Percentiles rank a stretch among this genome's conserved stretches.
Evolutionary conservation across 2,888 invertebrate species (phyloP).

Genomic region (Netelia fuscicornis): DNA sequence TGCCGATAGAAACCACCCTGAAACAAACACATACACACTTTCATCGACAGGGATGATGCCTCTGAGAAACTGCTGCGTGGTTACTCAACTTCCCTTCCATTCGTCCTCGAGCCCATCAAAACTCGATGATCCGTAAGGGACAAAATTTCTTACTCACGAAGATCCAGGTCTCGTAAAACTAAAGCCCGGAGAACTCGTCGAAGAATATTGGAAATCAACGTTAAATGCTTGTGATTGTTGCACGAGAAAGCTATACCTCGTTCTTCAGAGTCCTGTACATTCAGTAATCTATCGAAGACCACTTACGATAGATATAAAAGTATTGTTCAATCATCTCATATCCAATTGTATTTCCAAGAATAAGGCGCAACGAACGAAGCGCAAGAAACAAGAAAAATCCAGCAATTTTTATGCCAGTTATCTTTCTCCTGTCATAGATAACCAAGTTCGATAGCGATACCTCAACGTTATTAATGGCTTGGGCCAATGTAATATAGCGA

Average conservation of each 20-base stretch:
- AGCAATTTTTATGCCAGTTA: constrained; percentile 28
- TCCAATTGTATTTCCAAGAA: background rate
- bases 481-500: constrained; percentile 79
- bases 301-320: too few relatives aligned
- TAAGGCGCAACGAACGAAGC: background rate
- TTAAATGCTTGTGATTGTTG: background rate
- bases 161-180: constrained; percentile 6
- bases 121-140: constrained; percentile 72
- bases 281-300: constrained; percentile 24
- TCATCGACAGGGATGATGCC: constrained; percentile 50
- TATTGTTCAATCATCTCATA: too few relatives aligned
- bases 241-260: constrained; percentile 41
- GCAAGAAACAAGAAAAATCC: constrained; percentile 38
- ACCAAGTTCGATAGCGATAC: constrained; percentile 78
- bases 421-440: constrained; percentile 51
- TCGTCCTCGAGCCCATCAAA: constrained; percentile 69
- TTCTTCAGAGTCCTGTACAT: constrained; percentile 23
- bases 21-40: constrained; percentile 21
- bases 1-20: constrained; percentile 50
- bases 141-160: constrained; percentile 58
- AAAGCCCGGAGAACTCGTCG: background rate
- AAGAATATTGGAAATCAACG: constrained; percentile 21
- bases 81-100: constrained; percentile 45
- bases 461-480: constrained; percentile 81
- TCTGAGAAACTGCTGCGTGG: constrained; percentile 69